Percentiles rank a stretch among this genome's conserved stretches.
These are phyloP conservation scores for Hyalella azteca DNA, from an alignment of 2,888 invertebrate species.

Conservation along the genomic window DNA sequence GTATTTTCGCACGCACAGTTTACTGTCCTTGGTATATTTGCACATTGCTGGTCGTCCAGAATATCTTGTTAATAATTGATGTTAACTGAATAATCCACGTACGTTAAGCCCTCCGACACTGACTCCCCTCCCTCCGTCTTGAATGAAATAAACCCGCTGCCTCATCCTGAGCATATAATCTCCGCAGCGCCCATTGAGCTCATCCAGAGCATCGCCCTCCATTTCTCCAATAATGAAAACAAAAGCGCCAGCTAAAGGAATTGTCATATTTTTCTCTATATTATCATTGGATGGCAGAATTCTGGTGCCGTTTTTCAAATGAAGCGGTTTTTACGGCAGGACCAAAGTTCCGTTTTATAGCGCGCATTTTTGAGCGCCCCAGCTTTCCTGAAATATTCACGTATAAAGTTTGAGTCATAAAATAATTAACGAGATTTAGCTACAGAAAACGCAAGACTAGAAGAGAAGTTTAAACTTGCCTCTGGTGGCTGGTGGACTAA, in stretches of 20 bases:
- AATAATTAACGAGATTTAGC: slow-evolving; percentile 32
- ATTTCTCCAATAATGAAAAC: slow-evolving; percentile 18
- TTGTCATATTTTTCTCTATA: not conserved
- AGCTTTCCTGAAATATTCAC: slow-evolving; percentile 29
- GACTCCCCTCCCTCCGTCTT: too few relatives aligned
- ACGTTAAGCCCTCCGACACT: too few relatives aligned
- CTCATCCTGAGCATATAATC: too few relatives aligned
- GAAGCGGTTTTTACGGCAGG: not conserved
- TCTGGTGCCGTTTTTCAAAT: slow-evolving; percentile 3
- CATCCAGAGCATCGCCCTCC: not conserved
- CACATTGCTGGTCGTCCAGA: too few relatives aligned
- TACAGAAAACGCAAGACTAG: not conserved
- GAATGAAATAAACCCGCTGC: too few relatives aligned
- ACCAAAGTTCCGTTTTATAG: slow-evolving; percentile 29
- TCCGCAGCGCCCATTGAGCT: not conserved
- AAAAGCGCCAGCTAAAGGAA: slow-evolving; percentile 10
- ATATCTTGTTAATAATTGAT: too few relatives aligned
- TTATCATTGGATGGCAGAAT: slow-evolving; percentile 21
- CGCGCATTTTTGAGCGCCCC: slow-evolving; percentile 15
- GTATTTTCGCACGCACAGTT: too few relatives aligned
- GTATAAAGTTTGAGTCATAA: slow-evolving; percentile 35
- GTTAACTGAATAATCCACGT: too few relatives aligned
- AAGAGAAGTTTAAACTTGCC: slow-evolving; percentile 19
- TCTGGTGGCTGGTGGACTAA: not conserved
- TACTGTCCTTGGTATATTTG: too few relatives aligned